Evolutionary conservation across 2,888 invertebrate species (phyloP), one percentile per base, ranked within the genome.

Genomic region (Chelonus formosanus): DNA sequence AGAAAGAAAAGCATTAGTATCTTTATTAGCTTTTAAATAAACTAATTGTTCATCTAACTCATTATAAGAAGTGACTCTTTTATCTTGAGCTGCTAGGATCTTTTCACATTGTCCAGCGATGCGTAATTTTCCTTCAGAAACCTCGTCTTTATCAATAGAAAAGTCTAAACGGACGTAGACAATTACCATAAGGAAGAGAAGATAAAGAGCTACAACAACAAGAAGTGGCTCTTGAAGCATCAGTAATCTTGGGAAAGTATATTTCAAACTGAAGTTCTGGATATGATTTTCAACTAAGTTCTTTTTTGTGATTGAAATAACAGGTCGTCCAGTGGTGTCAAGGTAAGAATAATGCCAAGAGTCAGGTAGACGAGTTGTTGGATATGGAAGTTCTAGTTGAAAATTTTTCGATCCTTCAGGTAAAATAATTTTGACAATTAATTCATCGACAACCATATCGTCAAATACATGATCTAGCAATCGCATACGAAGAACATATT

Each of bases 251-350:
- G 94, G 91, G 89, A 96, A 98, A 74, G 90, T 91, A 84, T 98
- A 98, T 70, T 91, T 90, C 50, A 97, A 86, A 84, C 94, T 92
- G 83, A 99, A 94, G 84, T 96, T 94, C 85, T 96, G 94, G 78
- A 98, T 98, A 81, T 99, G 99, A 80, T 94, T 94, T 80, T 98
- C 97, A 0, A 97, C 96, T 69, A 99, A 86, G 86, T 98, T 97
- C 31, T 85, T 89, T 84, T 94, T 93, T 2, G 89, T 87, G 63
- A 97, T 89, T 5, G 90, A 87, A 63, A 99, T 88, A 0, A 98
- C 96, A 0, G 96, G 94, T 63, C 99, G 91, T 0, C 98, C 99
- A 74, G 91, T 90, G 0, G 95, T 95, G 83, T 99, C 99, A 78
- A 99, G 88, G 83, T 98, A 99, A 3, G 99, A 98, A 82, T 90